Evolutionary conservation across 2,113 vertebrate species (phyloP).

Genomic region (Pteronura brasiliensis): DNA sequence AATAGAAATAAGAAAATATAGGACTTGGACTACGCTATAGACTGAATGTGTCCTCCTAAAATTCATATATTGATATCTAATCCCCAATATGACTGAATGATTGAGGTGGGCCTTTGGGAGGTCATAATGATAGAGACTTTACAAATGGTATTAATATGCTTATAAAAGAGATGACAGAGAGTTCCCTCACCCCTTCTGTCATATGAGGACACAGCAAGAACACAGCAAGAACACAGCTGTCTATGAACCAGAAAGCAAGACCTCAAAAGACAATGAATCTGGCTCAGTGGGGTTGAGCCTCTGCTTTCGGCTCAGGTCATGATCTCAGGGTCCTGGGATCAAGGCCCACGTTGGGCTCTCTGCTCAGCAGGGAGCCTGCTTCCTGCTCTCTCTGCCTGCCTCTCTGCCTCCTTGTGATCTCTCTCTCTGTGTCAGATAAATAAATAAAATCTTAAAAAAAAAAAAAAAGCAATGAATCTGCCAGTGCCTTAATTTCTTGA

Average conservation of each 20-base stretch:
- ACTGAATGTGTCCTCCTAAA: background rate
- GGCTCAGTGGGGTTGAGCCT: background rate
- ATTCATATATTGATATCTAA: background rate
- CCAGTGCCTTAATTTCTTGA: background rate
- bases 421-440: too few relatives aligned
- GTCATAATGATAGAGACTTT: background rate
- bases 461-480: background rate
- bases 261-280: background rate
- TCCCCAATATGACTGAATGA: background rate
- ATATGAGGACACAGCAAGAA: background rate
- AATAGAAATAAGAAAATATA: background rate
- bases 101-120: background rate
- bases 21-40: background rate
- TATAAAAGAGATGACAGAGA: background rate
- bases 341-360: too few relatives aligned
- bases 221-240: background rate
- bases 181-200: background rate
- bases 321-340: too few relatives aligned
- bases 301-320: too few relatives aligned
- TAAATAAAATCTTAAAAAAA: too few relatives aligned
- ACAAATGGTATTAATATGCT: background rate
- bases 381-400: too few relatives aligned
- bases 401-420: too few relatives aligned
- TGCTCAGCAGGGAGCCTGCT: too few relatives aligned
- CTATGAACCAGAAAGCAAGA: background rate